A percentile compares a stretch with the other conserved stretches of the same genome.
These are phyloP conservation scores for Myotis planiceps DNA, from an alignment of 2,797 vertebrate species.

Conservation along the genomic window DNA sequence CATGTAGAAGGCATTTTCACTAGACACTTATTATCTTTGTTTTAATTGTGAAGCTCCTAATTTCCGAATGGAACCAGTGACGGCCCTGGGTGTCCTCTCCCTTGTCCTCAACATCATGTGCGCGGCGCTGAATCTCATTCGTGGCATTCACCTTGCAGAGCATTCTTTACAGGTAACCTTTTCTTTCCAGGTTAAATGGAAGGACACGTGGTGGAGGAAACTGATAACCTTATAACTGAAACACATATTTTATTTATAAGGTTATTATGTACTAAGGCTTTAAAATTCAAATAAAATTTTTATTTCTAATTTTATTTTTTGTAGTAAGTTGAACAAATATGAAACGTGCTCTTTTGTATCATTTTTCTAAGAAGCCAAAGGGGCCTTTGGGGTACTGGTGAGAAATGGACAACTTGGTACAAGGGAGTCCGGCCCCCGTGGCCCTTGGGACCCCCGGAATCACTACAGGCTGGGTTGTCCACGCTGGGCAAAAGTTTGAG, in stretches of 20 bases:
- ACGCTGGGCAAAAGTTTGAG: neutral
- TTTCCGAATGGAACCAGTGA: constrained; percentile 93
- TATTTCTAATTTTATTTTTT: neutral
- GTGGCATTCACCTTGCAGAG: constrained; percentile 95
- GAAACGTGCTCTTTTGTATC: neutral
- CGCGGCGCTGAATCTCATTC: constrained; percentile 95
- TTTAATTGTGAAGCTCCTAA: constrained; percentile 84
- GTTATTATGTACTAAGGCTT: neutral
- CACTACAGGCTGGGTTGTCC: neutral
- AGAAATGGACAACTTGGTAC: neutral
- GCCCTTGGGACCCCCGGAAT: neutral
- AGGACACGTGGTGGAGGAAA: neutral
- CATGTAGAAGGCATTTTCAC: neutral
- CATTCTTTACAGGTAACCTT: constrained; percentile 93
- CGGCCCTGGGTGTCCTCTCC: constrained; percentile 93
- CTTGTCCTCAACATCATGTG: constrained; percentile 98
- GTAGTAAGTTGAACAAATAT: neutral
- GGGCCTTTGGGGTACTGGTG: neutral
- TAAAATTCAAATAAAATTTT: neutral
- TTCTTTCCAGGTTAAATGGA: neutral
- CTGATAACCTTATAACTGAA: neutral
- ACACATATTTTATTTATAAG: neutral
- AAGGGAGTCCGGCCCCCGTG: neutral
- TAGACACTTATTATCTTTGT: neutral
- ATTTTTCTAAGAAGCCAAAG: neutral